Percentiles rank a stretch among this genome's conserved stretches.
phyloP scores from a whole-genome alignment of 2,113 vertebrate genomes.

The Chloropsis cyanopogon region DNA sequence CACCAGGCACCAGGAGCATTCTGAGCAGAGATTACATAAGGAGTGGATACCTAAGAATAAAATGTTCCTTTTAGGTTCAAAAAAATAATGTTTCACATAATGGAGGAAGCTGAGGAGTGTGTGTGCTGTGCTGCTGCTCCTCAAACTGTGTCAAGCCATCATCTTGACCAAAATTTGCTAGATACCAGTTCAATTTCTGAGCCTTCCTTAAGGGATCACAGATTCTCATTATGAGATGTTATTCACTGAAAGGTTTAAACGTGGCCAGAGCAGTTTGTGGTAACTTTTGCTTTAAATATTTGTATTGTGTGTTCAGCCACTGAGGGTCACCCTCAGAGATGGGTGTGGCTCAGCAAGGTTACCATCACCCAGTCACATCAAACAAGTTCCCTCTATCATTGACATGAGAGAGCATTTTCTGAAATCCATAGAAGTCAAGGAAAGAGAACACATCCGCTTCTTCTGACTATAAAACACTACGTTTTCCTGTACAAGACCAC shows the following conservation, averaged over 20 bases:
- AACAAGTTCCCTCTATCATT: rapidly evolving
- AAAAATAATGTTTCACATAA: not conserved
- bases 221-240: not conserved
- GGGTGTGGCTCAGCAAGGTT: not conserved
- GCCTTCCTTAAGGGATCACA: not conserved
- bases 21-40: not conserved
- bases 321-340: not conserved
- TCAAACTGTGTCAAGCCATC: not conserved
- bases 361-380: not conserved
- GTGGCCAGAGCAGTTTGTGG: not conserved
- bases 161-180: not conserved
- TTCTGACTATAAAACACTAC: not conserved
- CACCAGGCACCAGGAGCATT: not conserved
- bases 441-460: not conserved
- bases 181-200: not conserved
- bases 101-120: not conserved
- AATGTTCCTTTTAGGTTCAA: not conserved
- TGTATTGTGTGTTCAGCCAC: not conserved
- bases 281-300: not conserved
- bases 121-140: not conserved
- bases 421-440: not conserved
- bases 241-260: not conserved
- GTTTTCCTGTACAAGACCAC: not conserved
- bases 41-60: not conserved
- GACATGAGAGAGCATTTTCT: not conserved